Base-by-base conservation (phyloP, 2,888 invertebrate species). In the Drosophila recens region DNA sequence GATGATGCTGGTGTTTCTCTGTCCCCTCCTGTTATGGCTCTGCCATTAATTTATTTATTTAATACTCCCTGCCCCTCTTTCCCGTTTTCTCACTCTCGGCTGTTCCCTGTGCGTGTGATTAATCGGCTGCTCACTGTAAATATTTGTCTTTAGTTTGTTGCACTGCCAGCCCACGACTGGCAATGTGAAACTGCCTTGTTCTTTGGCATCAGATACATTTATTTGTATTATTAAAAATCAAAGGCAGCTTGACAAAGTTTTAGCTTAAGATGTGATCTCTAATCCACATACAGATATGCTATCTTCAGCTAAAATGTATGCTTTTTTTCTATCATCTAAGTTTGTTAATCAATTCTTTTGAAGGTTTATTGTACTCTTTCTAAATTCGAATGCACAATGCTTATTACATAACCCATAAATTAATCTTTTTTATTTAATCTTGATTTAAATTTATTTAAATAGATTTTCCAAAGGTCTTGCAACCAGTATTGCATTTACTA, bases 131-230 rank as follows among this genome's bases (percentile, higher is more conserved):
- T 88, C 82, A 86, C 83, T 90, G 90, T 90, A 89, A 89, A 89
- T 90, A 89, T 90, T 89, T 89, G 89, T 88, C 80, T 90, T 85
- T 74, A 83, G 90, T 90, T 89, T 90, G 79, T 79, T 89, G 87
- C 90, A 81, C 78, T 72, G 62, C 45, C 52, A 59, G 38, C 27
- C 49, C 48, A 38, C 40, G 30, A 53, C 33, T 20, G 49, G 48
- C 58, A 17, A 30, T 36, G 33, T 59, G 48, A 69, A 68, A 20
- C 61, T 62, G 73, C 49, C 53, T 20, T 27, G 15, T 56, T 43
- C 49, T 10, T 45, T n/a, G 10, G 0, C 15, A 49, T 2, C 42
- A 66, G 42, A 63, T 34, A 34, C 46, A 71, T 57, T 58, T 58
- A 23, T 38, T 48, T 58, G n/a, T 34, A 27, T 52, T 66, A 58